Percentiles rank a stretch among this genome's conserved stretches.
phyloP scores from a whole-genome alignment of 2,113 vertebrate genomes.

The Cololabis saira region DNA sequence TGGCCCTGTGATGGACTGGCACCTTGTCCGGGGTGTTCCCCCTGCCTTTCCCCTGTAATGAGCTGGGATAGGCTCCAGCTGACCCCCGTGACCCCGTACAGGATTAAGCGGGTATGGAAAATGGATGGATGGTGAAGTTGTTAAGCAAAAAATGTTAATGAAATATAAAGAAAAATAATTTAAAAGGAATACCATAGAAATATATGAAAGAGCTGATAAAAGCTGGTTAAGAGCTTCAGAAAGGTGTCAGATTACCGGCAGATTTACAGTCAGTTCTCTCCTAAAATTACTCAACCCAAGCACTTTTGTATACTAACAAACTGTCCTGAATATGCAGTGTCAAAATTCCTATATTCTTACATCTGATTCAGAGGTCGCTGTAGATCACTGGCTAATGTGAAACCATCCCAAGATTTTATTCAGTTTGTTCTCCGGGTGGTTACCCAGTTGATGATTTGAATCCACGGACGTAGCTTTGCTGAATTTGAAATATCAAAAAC shows the following conservation, averaged over 20 bases:
- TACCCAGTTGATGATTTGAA: not conserved
- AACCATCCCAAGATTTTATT: too few species aligned
- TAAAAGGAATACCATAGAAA: slow-evolving; percentile 5
- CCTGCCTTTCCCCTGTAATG: too few species aligned
- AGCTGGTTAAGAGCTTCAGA: slow-evolving; percentile 76
- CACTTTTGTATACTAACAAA: slow-evolving; percentile 15
- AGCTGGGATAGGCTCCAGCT: too few species aligned
- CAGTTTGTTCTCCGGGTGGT: too few species aligned
- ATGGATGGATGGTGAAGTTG: too few species aligned
- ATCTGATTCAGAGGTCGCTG: not conserved
- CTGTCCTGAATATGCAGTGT: not conserved
- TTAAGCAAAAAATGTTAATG: too few species aligned
- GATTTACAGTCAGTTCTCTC: slow-evolving; percentile 51
- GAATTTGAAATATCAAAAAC: not conserved
- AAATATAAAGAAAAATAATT: not conserved
- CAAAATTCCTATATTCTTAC: slow-evolving; percentile 1
- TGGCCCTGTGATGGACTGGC: too few species aligned
- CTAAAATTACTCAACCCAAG: slow-evolving; percentile 26
- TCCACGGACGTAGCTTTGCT: not conserved
- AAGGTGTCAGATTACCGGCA: slow-evolving; percentile 58
- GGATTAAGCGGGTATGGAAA: not conserved
- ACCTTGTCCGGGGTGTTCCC: too few species aligned
- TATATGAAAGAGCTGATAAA: slow-evolving; percentile 15
- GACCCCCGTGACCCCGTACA: too few species aligned
- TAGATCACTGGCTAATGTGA: too few species aligned